A percentile compares a stretch with the other conserved stretches of the same genome.
Conservation (phyloP, 30 jellyfish, hydroid and myxozoan genomes). For the Cassiopea andromeda region DNA sequence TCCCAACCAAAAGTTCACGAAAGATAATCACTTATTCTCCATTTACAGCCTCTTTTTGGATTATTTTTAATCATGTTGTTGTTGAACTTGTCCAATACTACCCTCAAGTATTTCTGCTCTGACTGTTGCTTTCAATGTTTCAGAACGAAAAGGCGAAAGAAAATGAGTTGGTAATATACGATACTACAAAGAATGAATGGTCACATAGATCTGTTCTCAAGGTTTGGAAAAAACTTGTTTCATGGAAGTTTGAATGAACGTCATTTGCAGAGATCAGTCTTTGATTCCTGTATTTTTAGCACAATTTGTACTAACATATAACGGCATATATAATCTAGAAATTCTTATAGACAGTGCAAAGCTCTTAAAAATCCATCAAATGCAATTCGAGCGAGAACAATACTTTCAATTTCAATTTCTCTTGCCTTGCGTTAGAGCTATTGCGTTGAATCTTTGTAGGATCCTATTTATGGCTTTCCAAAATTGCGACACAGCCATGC, state of each 20-base stretch:
- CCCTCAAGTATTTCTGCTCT: no score
- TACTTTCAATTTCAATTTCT: background rate
- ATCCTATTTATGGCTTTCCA: slow-evolving; percentile 49
- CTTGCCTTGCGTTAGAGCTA: background rate
- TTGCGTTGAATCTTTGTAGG: slow-evolving; percentile 8
- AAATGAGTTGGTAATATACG: slow-evolving; percentile 29
- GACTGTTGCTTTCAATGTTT: background rate
- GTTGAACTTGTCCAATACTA: no score
- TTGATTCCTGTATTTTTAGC: no score
- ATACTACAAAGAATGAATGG: slow-evolving; percentile 35
- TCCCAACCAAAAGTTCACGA: no score
- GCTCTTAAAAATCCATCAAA: no score
- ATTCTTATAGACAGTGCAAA: no score
- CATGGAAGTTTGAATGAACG: background rate
- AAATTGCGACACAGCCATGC: slow-evolving; percentile 56
- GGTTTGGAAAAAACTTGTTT: background rate
- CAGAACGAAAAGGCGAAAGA: slow-evolving; percentile 22
- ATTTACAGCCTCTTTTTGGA: no score
- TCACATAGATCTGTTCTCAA: slow-evolving; percentile 5
- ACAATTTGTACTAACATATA: no score
- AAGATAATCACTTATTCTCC: no score
- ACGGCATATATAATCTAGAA: no score
- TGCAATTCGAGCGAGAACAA: no score
- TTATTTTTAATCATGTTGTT: no score
- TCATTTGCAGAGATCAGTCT: background rate